Evolutionary conservation across 2,113 vertebrate species (phyloP).

Genomic region (Globicephala melas): DNA sequence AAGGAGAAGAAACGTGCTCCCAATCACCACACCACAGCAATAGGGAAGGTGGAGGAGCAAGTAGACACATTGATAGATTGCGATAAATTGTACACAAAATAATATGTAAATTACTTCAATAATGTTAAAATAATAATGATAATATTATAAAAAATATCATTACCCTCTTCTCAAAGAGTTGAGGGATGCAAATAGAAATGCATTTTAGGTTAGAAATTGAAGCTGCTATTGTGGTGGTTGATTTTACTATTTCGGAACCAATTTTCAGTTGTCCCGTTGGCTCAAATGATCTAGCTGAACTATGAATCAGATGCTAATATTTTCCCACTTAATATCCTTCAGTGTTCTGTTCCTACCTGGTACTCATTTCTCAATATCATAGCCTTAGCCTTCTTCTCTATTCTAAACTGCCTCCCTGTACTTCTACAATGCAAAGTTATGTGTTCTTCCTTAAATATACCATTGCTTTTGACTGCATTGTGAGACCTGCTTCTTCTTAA

Average conservation of each 20-base stretch:
- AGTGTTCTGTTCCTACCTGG: background rate
- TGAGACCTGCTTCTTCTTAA: background rate
- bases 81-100: background rate
- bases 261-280: background rate
- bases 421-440: background rate
- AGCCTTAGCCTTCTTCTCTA: background rate
- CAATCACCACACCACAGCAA: no score
- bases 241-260: background rate
- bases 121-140: background rate
- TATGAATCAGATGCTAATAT: background rate
- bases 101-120: background rate
- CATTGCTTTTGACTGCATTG: background rate
- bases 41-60: no score
- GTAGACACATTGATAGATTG: background rate
- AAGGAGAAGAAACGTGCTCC: background rate
- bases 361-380: background rate
- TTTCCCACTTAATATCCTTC: background rate
- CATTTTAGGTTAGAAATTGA: background rate
- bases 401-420: background rate
- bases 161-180: background rate
- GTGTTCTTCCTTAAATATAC: background rate
- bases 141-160: background rate
- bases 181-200: background rate
- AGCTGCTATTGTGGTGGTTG: background rate
- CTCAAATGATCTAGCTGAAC: background rate